Evolutionary conservation across 2,113 vertebrate genomes (phyloP), one percentile per base, ranked within the genome.

Genomic region (Turnix velox): DNA sequence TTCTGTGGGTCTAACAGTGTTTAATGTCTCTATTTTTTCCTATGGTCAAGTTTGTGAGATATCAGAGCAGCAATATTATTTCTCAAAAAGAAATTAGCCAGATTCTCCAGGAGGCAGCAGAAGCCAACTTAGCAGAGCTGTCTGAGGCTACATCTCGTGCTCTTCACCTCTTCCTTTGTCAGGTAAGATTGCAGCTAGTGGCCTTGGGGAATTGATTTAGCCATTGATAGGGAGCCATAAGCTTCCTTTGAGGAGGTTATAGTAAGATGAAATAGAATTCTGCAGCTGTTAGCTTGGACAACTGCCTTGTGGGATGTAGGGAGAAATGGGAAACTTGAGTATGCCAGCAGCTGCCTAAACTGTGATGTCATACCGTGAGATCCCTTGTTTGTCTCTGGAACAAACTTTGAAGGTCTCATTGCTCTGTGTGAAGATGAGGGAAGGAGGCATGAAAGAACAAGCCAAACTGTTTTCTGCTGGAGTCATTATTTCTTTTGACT

Each of bases 21-120:
- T 87, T 88, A 77, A 89, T 83, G 62, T 59, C n/a, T 87, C 58
- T 88, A 0, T 85, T 91, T 88, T 88, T 93, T 39, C 65, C 61
- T 75, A 83, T 82, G 66, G 71, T 83, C 49, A 84, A 99, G 99
- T 98, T 99, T 95, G 87, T 99, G 96, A 97, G 87, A 74, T 98
- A 98, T 72, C 92, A 84, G 80, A 97, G 97, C 66, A 97, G 93
- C 22, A 95, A 88, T 5, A 84, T 98, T 91, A 92, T 98, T 76
- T 98, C 97, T 95, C 96, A 94, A 40, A 95, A 97, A 84, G 98
- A 99, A 88, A 97, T 99, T 76, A 96, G 80, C 33, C 97, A 96
- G 35, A 91, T 99, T 94, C 95, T 99, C 65, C 97, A 98, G 52
- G 95, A 96, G 2, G 97, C 96, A 79, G 96, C 98, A 94, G 96